These are phyloP conservation scores for Cheirogaleus major DNA, from an alignment of 2,797 vertebrate species.

Conservation along the genomic window DNA sequence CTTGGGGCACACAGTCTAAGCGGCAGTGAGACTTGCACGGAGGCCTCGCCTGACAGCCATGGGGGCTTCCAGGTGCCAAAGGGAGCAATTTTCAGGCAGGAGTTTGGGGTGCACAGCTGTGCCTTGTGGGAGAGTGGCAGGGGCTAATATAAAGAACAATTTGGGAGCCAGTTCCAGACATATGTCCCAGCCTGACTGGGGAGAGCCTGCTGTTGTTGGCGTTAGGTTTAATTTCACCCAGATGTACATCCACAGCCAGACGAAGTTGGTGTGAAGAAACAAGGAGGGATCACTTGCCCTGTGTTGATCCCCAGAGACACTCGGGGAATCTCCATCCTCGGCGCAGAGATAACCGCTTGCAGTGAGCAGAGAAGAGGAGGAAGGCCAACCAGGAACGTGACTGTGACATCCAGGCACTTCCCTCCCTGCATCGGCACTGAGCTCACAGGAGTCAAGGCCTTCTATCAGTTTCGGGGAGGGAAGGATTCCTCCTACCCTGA, in stretches of 20 bases:
- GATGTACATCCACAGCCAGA: neutral
- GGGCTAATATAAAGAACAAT: constrained; percentile 56
- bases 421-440: neutral
- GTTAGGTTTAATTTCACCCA: neutral
- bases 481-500: constrained; percentile 15
- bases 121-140: neutral
- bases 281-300: neutral
- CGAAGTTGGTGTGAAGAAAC: neutral
- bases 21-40: neutral
- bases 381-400: neutral
- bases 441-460: neutral
- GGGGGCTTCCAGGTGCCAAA: neutral
- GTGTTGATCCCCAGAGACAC: neutral
- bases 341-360: neutral
- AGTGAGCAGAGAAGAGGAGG: neutral
- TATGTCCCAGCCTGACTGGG: constrained; percentile 72
- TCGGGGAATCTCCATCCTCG: neutral
- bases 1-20: neutral
- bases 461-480: neutral
- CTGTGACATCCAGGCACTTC: neutral
- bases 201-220: neutral
- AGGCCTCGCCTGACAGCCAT: neutral
- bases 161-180: constrained; percentile 35
- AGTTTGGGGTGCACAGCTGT: neutral
- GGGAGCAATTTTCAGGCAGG: neutral